Evolutionary conservation across 2,113 vertebrate species (phyloP), one percentile per base, ranked within the genome.

Genomic region (Pteropus alecto): DNA sequence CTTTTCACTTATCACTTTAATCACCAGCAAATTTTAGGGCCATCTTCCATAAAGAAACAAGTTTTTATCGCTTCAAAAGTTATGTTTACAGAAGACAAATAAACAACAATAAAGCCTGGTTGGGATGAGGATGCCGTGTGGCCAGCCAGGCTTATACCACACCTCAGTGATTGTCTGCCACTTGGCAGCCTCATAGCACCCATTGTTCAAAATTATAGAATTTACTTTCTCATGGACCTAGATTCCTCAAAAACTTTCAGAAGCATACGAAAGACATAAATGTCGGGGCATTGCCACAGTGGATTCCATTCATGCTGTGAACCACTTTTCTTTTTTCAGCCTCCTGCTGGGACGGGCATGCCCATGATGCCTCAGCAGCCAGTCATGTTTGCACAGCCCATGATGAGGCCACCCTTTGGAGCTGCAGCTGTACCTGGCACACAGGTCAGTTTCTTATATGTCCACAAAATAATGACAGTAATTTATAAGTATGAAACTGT

Each of bases 381-480:
- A 0, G 99, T 99, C 98, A 99, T 99, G 99, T 99, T 99, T 11
- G 99, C 99, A n/a, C 99, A 99, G 98, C 99, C 99, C 26, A 99
- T 99, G 99, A 99, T 99, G 99, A 99, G 99, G 98, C 99, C 99
- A 56, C 98, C 99, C 1, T 99, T 99, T 41, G 98, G 99, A 98
- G 99, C 99, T 41, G 97, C 99, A 21, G 82, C 99, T 96, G 99
- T 98, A 96, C 98, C 99, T 12, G 99, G 99, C 96, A 99, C 99
- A 86, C 99, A 99, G 98, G 99, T 99, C 98, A 93, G 96, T 98
- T 35, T 56, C 56, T 56, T 38, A 58, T 70, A 28, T 48, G 70
- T 67, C 84, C 61, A 22, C 58, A 24, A 16, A 51, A 51, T 22
- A 15, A 7, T 51, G 38, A 15, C 21, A 8, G 19, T 77, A 46